These are phyloP conservation scores for Agrotis exclamationis DNA, from an alignment of 2,888 invertebrate genomes.

Conservation along the genomic window DNA sequence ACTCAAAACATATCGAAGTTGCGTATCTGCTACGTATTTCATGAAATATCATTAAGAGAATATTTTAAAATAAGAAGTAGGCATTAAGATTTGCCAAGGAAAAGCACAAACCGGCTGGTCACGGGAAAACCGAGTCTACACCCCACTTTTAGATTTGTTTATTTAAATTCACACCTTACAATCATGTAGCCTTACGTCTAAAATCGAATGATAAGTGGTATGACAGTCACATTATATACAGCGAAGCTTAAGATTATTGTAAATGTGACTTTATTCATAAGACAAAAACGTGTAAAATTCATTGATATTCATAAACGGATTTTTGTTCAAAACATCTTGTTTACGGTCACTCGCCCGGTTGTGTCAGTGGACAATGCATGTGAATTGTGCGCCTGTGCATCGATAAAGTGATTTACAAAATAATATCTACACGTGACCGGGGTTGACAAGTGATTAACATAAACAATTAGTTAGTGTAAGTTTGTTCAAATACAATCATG, in stretches of 20 bases:
- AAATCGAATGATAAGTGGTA: slow-evolving; percentile 35
- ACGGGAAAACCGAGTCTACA: slow-evolving; percentile 63
- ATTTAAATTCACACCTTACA: slow-evolving; percentile 23
- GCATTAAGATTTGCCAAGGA: slow-evolving; percentile 51
- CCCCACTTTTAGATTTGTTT: neutral
- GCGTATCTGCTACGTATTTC: neutral
- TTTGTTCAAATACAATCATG: slow-evolving; percentile 36
- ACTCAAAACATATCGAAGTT: neutral
- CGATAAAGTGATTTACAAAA: slow-evolving; percentile 47
- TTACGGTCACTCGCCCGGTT: slow-evolving; percentile 67
- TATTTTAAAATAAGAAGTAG: slow-evolving; percentile 17
- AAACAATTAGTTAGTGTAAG: slow-evolving; percentile 2
- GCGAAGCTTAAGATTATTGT: neutral
- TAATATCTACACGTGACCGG: slow-evolving; percentile 27
- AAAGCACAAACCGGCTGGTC: slow-evolving; percentile 59
- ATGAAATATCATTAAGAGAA: slow-evolving; percentile 8
- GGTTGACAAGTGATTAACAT: slow-evolving; percentile 15
- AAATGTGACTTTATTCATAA: slow-evolving; percentile 40
- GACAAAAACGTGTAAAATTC: slow-evolving; percentile 27
- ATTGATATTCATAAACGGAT: neutral
- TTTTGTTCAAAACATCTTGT: slow-evolving; percentile 60
- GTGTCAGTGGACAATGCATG: slow-evolving; percentile 54
- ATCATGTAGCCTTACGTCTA: slow-evolving; percentile 4
- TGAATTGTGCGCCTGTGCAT: slow-evolving; percentile 42
- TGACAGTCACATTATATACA: neutral